Conservation (phyloP, 2,113 vertebrate species). For the Macrotus californicus region DNA sequence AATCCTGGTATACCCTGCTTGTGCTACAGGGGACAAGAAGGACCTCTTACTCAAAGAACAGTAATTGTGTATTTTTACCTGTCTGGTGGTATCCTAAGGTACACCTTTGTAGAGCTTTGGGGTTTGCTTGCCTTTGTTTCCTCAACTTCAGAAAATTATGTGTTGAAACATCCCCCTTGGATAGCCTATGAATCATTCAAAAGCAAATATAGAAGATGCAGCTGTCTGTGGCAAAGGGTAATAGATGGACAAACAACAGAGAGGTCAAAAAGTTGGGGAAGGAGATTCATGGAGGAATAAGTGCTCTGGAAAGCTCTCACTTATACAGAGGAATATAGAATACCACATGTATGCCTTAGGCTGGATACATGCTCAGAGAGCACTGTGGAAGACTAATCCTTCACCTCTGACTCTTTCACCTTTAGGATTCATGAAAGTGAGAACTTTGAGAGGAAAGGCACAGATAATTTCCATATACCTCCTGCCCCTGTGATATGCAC, state of each 20-base stretch:
- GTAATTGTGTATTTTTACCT: background rate
- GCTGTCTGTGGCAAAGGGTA: background rate
- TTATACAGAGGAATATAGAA: background rate
- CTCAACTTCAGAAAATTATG: background rate
- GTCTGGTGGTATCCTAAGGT: background rate
- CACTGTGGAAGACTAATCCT: background rate
- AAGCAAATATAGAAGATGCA: background rate
- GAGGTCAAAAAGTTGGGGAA: background rate
- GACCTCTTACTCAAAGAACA: background rate
- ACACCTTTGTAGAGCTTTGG: background rate
- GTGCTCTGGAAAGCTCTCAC: background rate
- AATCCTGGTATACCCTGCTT: background rate
- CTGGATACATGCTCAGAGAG: background rate
- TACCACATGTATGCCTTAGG: rapidly evolving
- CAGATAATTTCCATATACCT: no score
- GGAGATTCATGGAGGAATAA: background rate
- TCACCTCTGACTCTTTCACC: background rate
- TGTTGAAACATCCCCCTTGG: background rate
- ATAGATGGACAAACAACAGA: background rate
- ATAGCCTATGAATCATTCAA: background rate
- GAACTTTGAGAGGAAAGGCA: background rate
- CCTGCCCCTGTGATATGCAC: no score
- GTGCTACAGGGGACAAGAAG: background rate
- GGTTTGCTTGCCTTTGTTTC: background rate
- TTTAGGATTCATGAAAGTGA: background rate